These are phyloP conservation scores for Lethenteron reissneri DNA, from an alignment of 2,113 vertebrate genomes.

Conservation along the genomic window DNA sequence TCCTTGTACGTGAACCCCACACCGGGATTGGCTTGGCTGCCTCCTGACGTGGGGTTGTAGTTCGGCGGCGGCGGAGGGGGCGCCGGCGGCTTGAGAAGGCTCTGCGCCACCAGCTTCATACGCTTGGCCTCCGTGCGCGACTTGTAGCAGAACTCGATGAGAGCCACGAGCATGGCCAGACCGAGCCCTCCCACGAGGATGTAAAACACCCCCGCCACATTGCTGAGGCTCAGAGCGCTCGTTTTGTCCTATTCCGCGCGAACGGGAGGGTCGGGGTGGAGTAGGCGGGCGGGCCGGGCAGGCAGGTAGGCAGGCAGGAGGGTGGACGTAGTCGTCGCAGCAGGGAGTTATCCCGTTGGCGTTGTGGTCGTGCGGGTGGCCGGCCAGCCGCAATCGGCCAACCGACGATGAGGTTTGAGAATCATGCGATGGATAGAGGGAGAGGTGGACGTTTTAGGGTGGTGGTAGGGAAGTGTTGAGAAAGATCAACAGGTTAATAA, in stretches of 20 bases:
- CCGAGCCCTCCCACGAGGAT: conserved; percentile 98
- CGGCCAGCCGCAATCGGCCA: too few species aligned
- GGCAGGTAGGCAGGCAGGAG: too few species aligned
- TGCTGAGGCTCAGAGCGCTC: conserved; percentile 96
- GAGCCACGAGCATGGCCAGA: conserved; percentile 98
- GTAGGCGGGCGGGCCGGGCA: neutral
- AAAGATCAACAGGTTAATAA: too few species aligned
- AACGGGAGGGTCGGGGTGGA: conserved; percentile 14
- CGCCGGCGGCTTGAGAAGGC: neutral
- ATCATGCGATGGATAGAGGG: too few species aligned
- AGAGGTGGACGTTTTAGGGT: too few species aligned
- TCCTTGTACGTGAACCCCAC: conserved; percentile 76
- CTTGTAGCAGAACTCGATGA: conserved; percentile 99
- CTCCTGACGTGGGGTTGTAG: neutral
- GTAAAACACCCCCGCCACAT: conserved; percentile 99
- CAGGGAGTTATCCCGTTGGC: too few species aligned
- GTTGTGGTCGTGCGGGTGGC: too few species aligned
- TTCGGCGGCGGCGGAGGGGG: neutral
- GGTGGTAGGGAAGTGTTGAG: too few species aligned
- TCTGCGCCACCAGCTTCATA: conserved; percentile 70
- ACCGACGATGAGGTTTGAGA: too few species aligned
- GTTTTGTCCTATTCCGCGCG: conserved; percentile 71
- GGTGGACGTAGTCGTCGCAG: too few species aligned
- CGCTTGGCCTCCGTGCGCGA: conserved; percentile 97
- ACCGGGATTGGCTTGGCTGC: neutral